Percentiles rank a stretch among this genome's conserved stretches.
Evolutionary conservation across 2,888 invertebrate genomes (phyloP).

Genomic region (Chalcosyrphus nemorum): DNA sequence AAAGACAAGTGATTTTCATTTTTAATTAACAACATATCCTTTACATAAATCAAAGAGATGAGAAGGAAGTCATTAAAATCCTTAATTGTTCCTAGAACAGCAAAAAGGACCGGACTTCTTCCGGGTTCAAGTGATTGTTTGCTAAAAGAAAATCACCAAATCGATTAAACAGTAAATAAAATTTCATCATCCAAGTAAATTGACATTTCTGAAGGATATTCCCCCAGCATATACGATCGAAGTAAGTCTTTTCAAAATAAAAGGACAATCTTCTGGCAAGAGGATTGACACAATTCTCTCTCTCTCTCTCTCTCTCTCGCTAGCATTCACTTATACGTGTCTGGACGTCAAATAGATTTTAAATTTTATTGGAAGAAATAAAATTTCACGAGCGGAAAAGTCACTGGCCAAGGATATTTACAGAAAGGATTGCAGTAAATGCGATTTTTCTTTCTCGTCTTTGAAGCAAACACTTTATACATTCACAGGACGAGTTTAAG

Average conservation of each 20-base stretch:
- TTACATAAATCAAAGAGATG: neutral
- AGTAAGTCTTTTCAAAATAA: neutral
- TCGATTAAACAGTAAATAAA: slow-evolving; percentile 28
- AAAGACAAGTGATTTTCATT: neutral
- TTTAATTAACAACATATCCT: neutral
- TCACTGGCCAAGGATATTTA: neutral
- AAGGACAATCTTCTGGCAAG: neutral
- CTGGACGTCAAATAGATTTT: neutral
- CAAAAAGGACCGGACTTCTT: too few relatives aligned
- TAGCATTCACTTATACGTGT: too few relatives aligned
- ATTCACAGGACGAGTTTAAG: neutral
- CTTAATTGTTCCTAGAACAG: neutral
- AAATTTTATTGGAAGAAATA: neutral
- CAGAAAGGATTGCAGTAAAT: neutral
- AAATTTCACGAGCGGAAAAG: neutral
- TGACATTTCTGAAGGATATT: neutral
- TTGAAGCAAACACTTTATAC: neutral
- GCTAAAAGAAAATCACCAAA: slow-evolving; percentile 18
- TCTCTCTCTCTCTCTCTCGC: too few relatives aligned
- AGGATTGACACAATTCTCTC: neutral
- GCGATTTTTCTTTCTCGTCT: neutral
- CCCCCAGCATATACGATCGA: neutral
- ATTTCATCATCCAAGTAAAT: slow-evolving; percentile 8
- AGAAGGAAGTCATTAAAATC: neutral
- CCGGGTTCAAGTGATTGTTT: slow-evolving; percentile 24